phyloP scores from a whole-genome alignment of 1,140 invertebrate genomes.

The Hycleus cichorii region DNA sequence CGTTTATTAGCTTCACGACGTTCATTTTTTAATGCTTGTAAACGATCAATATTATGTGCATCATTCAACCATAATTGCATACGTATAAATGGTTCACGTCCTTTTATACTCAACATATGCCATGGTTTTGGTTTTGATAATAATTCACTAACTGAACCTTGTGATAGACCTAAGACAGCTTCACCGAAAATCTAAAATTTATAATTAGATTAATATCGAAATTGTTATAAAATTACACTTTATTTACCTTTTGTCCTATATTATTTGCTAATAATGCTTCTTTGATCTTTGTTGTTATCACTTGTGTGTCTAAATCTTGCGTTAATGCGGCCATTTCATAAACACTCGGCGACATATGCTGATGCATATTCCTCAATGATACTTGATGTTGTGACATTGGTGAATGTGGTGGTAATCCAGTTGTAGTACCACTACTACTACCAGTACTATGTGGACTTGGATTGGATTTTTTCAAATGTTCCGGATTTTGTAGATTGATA shows the following conservation, averaged over 20 bases:
- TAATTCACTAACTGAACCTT: conserved; percentile 94
- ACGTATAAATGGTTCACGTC: conserved; percentile 93
- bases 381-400: conserved; percentile 56
- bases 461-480: conserved; percentile 48
- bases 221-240: not conserved
- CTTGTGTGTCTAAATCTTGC: conserved; percentile 92
- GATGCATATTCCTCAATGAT: conserved; percentile 61
- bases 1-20: conserved; percentile 82
- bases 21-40: conserved; percentile 83
- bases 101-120: conserved; percentile 98
- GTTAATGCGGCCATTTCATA: conserved; percentile 96
- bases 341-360: conserved; percentile 77
- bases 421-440: no score
- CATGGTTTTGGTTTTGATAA: conserved; percentile 97
- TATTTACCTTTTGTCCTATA: conserved; percentile 87
- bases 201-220: not conserved
- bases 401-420: conserved; percentile 41
- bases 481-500: conserved; percentile 49
- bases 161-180: conserved; percentile 89
- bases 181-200: conserved; percentile 83
- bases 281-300: conserved; percentile 94
- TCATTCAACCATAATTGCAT: conserved; percentile 98
- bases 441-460: conserved; percentile 45
- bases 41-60: conserved; percentile 82
- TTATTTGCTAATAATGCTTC: conserved; percentile 94